Conservation (phyloP, 2,797 vertebrate species). For the Oryzias sinensis region DNA sequence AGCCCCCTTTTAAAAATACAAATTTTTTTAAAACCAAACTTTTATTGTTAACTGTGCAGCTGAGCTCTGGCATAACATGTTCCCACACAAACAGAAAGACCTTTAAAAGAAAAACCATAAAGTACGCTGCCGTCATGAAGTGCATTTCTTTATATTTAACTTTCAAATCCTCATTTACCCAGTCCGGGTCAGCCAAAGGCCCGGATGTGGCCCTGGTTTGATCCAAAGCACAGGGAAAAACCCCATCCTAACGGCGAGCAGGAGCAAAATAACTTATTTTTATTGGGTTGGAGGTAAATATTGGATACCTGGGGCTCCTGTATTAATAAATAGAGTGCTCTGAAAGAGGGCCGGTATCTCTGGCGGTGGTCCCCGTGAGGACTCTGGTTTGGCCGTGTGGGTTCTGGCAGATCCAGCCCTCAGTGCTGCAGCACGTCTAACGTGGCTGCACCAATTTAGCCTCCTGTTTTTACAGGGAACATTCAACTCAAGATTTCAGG, state of each 20-base stretch:
- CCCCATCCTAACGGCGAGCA: constrained; percentile 16
- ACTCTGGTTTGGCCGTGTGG: constrained; percentile 36
- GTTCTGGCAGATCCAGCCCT: constrained; percentile 1
- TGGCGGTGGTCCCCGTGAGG: constrained; percentile 44
- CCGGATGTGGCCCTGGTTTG: too few species aligned
- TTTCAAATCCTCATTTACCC: too few species aligned
- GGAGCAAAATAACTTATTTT: constrained; percentile 36
- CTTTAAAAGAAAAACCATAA: too few species aligned
- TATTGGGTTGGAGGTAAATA: constrained; percentile 35
- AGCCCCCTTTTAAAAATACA: too few species aligned
- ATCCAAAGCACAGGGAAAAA: constrained; percentile 32
- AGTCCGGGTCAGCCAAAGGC: too few species aligned
- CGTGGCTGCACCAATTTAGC: constrained; percentile 61
- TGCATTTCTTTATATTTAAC: too few species aligned
- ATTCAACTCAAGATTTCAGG: constrained; percentile 50
- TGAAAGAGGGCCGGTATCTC: constrained; percentile 42
- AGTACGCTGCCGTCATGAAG: too few species aligned
- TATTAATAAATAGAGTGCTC: constrained; percentile 38
- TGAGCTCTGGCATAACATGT: too few species aligned
- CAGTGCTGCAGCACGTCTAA: constrained; percentile 4
- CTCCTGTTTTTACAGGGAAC: constrained; percentile 57
- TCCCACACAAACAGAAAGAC: too few species aligned
- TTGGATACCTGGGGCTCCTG: constrained; percentile 29
- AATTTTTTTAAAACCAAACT: too few species aligned
- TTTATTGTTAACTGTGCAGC: too few species aligned